Evolutionary conservation across 2,113 vertebrate species (phyloP).

Genomic region (Stigmatopora argus): DNA sequence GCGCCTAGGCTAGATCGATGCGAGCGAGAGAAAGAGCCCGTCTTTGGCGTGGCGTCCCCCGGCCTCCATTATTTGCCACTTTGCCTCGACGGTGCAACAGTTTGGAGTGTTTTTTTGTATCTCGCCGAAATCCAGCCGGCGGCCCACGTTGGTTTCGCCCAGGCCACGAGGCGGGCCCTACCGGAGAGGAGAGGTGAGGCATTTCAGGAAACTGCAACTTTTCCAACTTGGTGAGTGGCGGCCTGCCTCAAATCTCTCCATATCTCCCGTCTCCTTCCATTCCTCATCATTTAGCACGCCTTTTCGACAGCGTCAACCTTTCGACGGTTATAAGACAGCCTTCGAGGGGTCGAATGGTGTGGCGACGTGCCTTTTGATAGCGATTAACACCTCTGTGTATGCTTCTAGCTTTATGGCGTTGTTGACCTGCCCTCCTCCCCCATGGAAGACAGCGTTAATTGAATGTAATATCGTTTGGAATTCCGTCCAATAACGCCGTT

Average conservation of each 20-base stretch:
- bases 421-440: not conserved
- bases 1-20: constrained; percentile 49
- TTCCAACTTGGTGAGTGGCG: constrained; percentile 55
- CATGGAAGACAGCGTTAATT: not conserved
- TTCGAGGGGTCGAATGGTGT: not conserved
- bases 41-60: constrained; percentile 50
- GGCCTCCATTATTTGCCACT: constrained; percentile 66
- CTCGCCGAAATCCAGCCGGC: not conserved
- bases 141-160: not conserved
- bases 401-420: constrained; percentile 7
- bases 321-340: not conserved
- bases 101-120: constrained; percentile 13
- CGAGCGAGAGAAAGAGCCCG: constrained; percentile 14
- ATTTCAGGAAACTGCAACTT: constrained; percentile 53
- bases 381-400: constrained; percentile 51
- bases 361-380: not conserved
- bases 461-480: not conserved
- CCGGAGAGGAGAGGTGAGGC: constrained; percentile 34
- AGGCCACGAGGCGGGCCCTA: constrained; percentile 4
- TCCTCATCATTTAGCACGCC: not conserved
- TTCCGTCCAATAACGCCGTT: not conserved
- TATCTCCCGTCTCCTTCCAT: not conserved
- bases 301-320: not conserved
- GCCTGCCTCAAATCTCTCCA: constrained; percentile 25
- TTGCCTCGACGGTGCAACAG: constrained; percentile 62